Percentiles rank a stretch among this genome's conserved stretches.
Evolutionary conservation across 2,113 vertebrate genomes (phyloP).

Genomic region (Plotosus lineatus): DNA sequence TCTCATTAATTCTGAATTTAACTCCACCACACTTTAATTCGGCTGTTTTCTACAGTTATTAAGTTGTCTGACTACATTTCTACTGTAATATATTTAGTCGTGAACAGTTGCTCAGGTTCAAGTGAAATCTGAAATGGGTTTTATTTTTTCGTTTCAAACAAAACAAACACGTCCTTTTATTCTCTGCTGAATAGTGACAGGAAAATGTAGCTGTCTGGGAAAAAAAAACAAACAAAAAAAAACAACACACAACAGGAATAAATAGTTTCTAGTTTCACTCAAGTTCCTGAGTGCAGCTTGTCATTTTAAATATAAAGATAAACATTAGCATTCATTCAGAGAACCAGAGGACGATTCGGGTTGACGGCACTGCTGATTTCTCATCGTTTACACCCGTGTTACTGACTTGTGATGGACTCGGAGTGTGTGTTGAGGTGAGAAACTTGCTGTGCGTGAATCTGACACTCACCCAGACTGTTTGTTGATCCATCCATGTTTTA

Average conservation of each 20-base stretch:
- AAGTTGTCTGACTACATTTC: neutral
- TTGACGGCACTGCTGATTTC: neutral
- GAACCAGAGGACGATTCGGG: neutral
- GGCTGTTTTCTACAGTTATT: no score
- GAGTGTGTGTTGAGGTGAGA: neutral
- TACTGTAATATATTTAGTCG: no score
- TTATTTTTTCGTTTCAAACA: neutral
- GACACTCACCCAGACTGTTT: conserved; percentile 30
- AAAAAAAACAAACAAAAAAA: no score
- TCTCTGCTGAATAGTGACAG: neutral
- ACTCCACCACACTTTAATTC: no score
- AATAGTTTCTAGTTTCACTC: neutral
- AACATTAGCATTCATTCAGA: neutral
- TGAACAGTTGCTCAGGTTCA: no score
- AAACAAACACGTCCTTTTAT: neutral
- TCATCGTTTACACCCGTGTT: neutral
- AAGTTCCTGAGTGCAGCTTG: neutral
- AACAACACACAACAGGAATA: neutral
- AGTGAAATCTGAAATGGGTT: neutral
- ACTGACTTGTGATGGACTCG: neutral
- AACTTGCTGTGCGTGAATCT: neutral
- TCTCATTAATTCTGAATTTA: no score
- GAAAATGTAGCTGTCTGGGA: neutral
- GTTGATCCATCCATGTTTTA: conserved; percentile 25
- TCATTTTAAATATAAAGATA: neutral